Evolutionary conservation across 2,797 vertebrate genomes (phyloP), one percentile per base, ranked within the genome.

Genomic region (Mareca penelope): DNA sequence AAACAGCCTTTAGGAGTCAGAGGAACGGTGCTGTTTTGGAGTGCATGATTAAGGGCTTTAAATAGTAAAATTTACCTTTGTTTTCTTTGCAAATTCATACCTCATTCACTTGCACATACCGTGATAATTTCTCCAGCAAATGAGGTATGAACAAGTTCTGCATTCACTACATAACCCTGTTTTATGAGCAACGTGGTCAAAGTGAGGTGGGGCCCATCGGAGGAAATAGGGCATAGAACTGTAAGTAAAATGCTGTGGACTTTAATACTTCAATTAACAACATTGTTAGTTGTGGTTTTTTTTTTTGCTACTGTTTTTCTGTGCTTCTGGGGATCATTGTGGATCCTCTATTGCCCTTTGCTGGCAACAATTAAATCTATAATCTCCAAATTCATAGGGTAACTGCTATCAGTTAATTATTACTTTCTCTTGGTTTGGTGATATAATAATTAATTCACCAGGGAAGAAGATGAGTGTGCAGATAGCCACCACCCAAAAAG

Each of bases 81-180:
- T 50, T 87, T 91, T 91, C 82, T 65, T 85, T 89, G 60, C 80
- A 77, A 88, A 63, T 82, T 69, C 21, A 2, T 86, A 8, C 88
- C 35, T 83, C 48, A 11, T 80, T 83, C 4, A 9, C 44, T 88
- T 93, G 53, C 40, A 48, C 28, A 9, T 81, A 35, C 77, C 9
- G 2, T 2, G 1, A 52, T 57, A 33, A 37, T 73, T 85, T 85
- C 50, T 69, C 29, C 22, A 70, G 61, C 40, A 85, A 80, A 42
- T 46, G 70, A 81, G 22, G 29, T 64, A 15, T 56, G 55, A 57
- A 76, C 11, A 15, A 29, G 29, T 76, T 21, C 37, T 71, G 5
- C 40, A 14, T 71, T 89, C 52, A 50, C n/a, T 79, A 7, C 23
- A 5, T 90, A 78, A 21, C 28, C 64, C n/a, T 39, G 12, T 17